Evolutionary conservation across 2,888 invertebrate genomes (phyloP), one percentile per base, ranked within the genome.

Genomic region (Lobophora halterata): DNA sequence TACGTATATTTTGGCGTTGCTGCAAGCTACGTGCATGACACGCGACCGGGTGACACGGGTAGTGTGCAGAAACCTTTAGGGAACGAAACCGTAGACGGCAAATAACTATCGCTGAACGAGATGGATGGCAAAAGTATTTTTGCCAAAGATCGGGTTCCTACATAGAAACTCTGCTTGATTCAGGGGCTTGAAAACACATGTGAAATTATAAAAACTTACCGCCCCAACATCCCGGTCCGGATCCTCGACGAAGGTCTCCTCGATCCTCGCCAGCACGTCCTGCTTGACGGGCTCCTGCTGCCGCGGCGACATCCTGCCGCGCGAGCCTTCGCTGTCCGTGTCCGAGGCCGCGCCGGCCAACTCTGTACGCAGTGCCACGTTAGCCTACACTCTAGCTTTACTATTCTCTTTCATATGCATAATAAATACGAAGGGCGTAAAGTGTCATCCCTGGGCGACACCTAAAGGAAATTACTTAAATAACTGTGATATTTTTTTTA

Each of bases 221-320:
- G 72, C 79, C 5, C 90, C 90, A 26, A 88, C 79, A 48, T 90
- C 83, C 46, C 82, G 73, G 39, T 89, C 82, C 1, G 86, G 85
- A 43, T 90, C 89, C 10, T 89, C 78, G 0, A 74, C 67, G 40
- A 90, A 90, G 3, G 46, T 42, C 1, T 30, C 54, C 41, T 74
- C 65, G 27, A 85, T 71, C 47, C 75, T 64, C 1, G 71, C 62
- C 3, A 78, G 52, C 1, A 79, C 60, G 1, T 72, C 74, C 5
- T 61, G 55, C 52, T 52, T 12, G 48, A 8, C 26, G 13, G 53
- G 30, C 9, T 54, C 62, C 10, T 40, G 33, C 31, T 42, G 56
- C 0, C 19, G 54, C 18, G 66, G 66, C 26, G 51, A 61, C 79
- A 79, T 77, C 1, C 69, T 76, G 34, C 52, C 63, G 4, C 74